phyloP scores from a whole-genome alignment of 2,888 invertebrate species.

The Exephanes ischioxanthus region DNA sequence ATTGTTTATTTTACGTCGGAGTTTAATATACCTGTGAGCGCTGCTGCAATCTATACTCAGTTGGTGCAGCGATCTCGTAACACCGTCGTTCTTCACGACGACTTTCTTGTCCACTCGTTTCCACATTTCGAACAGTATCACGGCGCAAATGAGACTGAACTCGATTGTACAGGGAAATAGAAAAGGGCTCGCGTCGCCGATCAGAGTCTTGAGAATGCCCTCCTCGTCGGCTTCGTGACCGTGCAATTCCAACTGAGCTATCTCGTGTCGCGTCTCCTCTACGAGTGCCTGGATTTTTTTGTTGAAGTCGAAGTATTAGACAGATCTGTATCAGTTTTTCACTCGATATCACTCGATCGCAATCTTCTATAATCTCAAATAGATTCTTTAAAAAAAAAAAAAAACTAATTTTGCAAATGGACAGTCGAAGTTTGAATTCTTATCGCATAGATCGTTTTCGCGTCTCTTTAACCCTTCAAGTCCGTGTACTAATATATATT shows the following conservation, averaged over 20 bases:
- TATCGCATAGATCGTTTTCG: not conserved
- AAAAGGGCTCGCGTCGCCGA: constrained; percentile 90
- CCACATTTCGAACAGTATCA: constrained; percentile 94
- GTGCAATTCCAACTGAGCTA: constrained; percentile 89
- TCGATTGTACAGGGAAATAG: constrained; percentile 96
- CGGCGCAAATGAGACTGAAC: constrained; percentile 96
- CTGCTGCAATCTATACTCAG: constrained; percentile 91
- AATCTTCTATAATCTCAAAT: not conserved
- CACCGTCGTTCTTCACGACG: constrained; percentile 85
- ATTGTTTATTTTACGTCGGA: not conserved
- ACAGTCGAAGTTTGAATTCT: not conserved
- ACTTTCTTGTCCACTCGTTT: constrained; percentile 90
- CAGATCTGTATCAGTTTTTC: not conserved
- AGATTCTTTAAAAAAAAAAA: too few relatives aligned
- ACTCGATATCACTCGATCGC: not conserved
- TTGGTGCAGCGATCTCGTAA: constrained; percentile 78
- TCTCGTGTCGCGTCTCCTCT: constrained; percentile 95
- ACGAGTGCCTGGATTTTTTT: constrained; percentile 86
- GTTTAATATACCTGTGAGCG: constrained; percentile 88
- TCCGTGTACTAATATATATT: too few relatives aligned
- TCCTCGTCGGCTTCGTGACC: constrained; percentile 76
- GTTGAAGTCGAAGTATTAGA: not conserved
- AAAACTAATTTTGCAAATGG: not conserved
- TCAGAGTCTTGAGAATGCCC: constrained; percentile 87
- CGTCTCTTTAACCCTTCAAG: too few relatives aligned